Evolutionary conservation across 2,888 invertebrate species (phyloP).

Genomic region (Ochropleura plecta): DNA sequence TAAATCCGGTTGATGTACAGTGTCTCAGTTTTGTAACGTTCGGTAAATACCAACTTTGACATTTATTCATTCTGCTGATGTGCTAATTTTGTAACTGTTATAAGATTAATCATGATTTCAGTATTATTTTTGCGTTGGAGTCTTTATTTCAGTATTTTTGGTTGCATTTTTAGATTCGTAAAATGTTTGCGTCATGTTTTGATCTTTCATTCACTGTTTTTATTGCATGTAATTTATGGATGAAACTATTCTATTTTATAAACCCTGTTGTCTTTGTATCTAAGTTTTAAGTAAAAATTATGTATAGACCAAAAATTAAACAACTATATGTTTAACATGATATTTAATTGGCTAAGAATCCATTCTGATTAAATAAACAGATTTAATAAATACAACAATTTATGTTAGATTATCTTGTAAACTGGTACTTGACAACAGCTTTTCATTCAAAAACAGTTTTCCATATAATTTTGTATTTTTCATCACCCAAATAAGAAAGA

Average conservation of each 20-base stretch:
- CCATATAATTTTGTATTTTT: background rate
- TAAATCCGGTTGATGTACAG: constrained; percentile 32
- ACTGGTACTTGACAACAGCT: background rate
- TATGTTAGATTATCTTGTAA: background rate
- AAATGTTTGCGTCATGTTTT: background rate
- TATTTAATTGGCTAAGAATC: background rate
- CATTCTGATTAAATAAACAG: background rate
- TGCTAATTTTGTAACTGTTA: constrained; percentile 31
- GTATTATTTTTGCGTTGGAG: constrained; percentile 1
- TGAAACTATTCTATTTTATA: background rate
- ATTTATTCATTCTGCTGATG: constrained; percentile 36
- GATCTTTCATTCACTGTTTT: background rate
- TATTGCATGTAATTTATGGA: background rate
- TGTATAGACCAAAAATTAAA: background rate
- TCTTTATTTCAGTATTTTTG: background rate
- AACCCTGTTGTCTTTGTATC: background rate
- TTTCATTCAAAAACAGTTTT: background rate
- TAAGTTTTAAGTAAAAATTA: background rate
- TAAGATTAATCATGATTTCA: constrained; percentile 15
- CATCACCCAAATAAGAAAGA: background rate
- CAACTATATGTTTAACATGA: background rate
- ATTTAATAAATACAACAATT: background rate
- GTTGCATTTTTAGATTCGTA: background rate
- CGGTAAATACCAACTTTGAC: constrained; percentile 30
- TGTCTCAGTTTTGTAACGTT: constrained; percentile 34